These are phyloP conservation scores for Brenthis daphne DNA, from an alignment of 2,888 invertebrate genomes.

Conservation along the genomic window DNA sequence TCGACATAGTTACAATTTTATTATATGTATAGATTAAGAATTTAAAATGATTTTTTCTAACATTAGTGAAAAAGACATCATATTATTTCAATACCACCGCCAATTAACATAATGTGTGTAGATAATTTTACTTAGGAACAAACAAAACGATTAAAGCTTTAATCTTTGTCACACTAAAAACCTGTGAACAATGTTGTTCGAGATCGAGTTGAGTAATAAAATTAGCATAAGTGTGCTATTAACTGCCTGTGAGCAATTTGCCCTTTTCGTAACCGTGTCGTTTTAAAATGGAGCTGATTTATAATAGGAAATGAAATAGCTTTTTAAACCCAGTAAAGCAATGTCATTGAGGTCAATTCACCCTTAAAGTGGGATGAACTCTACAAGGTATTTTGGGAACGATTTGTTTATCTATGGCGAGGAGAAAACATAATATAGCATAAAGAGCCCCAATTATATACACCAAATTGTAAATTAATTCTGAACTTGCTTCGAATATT, in stretches of 20 bases:
- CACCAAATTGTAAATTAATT: background rate
- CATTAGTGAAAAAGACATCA: no score
- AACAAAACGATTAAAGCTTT: constrained; percentile 13
- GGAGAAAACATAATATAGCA: background rate
- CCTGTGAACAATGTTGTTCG: constrained; percentile 26
- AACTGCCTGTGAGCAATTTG: constrained; percentile 35
- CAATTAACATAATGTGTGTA: background rate
- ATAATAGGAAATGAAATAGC: constrained; percentile 28
- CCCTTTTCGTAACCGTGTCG: constrained; percentile 25
- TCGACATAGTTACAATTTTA: no score
- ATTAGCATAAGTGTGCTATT: constrained; percentile 39
- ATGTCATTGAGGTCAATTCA: constrained; percentile 18
- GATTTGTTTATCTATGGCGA: constrained; percentile 4
- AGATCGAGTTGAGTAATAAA: constrained; percentile 34
- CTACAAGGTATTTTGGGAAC: constrained; percentile 1
- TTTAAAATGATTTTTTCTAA: no score
- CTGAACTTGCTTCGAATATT: background rate
- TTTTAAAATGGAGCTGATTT: constrained; percentile 24
- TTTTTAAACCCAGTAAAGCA: constrained; percentile 29
- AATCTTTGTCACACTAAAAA: constrained; percentile 19
- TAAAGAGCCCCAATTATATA: background rate
- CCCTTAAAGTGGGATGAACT: constrained; percentile 5
- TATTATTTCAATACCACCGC: background rate
- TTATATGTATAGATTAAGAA: no score
- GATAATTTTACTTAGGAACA: constrained; percentile 14